Conservation (phyloP, 2,797 vertebrate species). For the Lutjanus argentimaculatus region DNA sequence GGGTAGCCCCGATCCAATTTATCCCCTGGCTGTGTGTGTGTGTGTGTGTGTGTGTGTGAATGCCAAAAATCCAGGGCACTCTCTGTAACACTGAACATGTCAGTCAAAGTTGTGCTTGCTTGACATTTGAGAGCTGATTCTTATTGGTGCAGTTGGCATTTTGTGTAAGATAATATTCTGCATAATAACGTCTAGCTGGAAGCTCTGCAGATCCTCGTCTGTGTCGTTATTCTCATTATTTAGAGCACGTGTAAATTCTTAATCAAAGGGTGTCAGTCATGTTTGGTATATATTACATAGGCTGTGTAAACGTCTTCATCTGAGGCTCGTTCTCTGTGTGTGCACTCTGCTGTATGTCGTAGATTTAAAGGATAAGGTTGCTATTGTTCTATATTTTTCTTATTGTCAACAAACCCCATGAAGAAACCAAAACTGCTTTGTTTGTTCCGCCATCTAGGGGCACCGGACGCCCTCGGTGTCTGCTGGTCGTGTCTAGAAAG, state of each 20-base stretch:
- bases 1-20: slow-evolving; percentile 43
- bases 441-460: too few relatives aligned
- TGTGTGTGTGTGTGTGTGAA: not conserved
- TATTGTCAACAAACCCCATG: not conserved
- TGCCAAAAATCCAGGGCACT: slow-evolving; percentile 53
- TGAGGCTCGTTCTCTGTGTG: not conserved
- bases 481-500: too few relatives aligned
- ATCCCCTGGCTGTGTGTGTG: slow-evolving; percentile 33
- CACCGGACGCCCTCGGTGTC: too few relatives aligned
- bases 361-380: not conserved
- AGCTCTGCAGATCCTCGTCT: slow-evolving; percentile 13
- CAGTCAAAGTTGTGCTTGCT: slow-evolving; percentile 66
- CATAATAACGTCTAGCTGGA: slow-evolving; percentile 30
- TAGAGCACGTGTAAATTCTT: not conserved
- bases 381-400: not conserved
- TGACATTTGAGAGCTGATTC: slow-evolving; percentile 70
- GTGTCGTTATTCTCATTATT: slow-evolving; percentile 33
- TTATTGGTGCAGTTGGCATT: slow-evolving; percentile 62
- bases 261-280: slow-evolving; percentile 7
- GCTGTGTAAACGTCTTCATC: not conserved
- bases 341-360: not conserved
- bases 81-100: slow-evolving; percentile 60
- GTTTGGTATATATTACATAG: slow-evolving; percentile 2
- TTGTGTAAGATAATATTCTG: slow-evolving; percentile 56
- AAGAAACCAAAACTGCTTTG: not conserved